Base-by-base conservation (phyloP, 2,797 vertebrate genomes). In the Xiphorhynchus erythropygius region DNA sequence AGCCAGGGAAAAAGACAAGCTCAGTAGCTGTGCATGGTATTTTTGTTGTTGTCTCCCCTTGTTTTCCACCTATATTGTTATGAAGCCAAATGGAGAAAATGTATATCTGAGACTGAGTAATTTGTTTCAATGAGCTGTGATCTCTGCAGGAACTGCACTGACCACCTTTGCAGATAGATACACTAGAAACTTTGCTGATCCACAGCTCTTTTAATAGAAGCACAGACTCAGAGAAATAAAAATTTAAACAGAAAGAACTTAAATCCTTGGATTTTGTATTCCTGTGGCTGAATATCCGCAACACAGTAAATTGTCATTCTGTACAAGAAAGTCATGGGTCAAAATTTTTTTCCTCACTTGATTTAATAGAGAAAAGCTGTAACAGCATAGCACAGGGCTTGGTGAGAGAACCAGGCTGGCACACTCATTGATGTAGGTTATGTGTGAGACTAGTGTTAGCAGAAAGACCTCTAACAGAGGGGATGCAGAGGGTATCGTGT, bases 401-500 rank as follows among this genome's bases (percentile, higher is more conserved):
- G 27, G 27, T 50, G 63, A 67, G 57, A 82, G n/a, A 84, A 60
- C 8, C 49, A 47, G 39, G 18, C 62, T 84, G 73, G n/a, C 41
- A 11, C 33, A 4, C n/a, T 57, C 33, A 17, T 30, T 83, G 37
- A 37, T 15, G 8, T 33, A 39, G 78, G 23, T 11, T 47, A 10
- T 7, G 2, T 25, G 13, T 23, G 70, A 75, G 8, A 64, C 23
- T 13, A 46, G 18, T 6, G 9, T 70, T 85, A 37, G 44, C 23
- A 63, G n/a, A 85, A 63, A 76, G 16, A 33, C 25, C 28, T 88
- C 79, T 67, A 44, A 47, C 16, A 37, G 33, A 55, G 33, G 52
- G 84, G 44, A 28, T 70, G 8, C 12, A 55, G 35, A 3, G 1
- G 7, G 3, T 63, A 77, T 76, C 0, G 0, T 50, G 46, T 79